Base-by-base conservation (phyloP, 2,797 vertebrate genomes). In the Pseudocheirus occidentalis region DNA sequence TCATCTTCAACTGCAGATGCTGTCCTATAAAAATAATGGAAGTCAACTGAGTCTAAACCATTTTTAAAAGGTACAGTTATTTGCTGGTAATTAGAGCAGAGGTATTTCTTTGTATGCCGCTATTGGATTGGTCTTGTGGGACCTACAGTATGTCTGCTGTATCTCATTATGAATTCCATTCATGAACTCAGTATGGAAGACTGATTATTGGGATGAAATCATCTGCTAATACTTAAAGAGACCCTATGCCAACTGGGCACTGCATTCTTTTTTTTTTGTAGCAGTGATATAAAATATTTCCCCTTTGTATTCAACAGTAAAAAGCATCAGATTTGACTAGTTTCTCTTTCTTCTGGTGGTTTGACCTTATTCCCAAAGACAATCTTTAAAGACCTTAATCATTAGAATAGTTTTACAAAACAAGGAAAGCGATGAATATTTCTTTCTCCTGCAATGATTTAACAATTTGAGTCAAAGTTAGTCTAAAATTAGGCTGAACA, bases 11-110 rank as follows among this genome's bases (percentile, higher is more conserved):
- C 10, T 95, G 52, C 46, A 95, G 12, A 31, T 29, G 10, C 53
- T 93, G 52, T 6, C 34, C n/a, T 94, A 24, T 94, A 54, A 54
- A 96, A 96, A 95, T 29, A 54, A 31, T 90, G 53, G 58, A 46
- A 62, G 34, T 66, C 1, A 93, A 94, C 11, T 54, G 28, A 90
- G 29, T 90, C 13, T 89, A 53, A 90, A 53, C 6, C 31, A 34
- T 53, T 54, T 90, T 46, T 40, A 50, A 50, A 93, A 81, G 24
- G 29, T 3, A 1, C 53, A 73, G 89, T 90, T 90, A 58, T 91
- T 56, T 56, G 29, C 40, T 12, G 28, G 52, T 92, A 92, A 91
- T 94, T 91, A 91, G 57, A 89, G 24, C 10, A 53, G 34, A 94
- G 34, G 46, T 40, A 40, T 95, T 97, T 96, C 3, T 95, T 90